Conservation (phyloP, 2,888 invertebrate genomes). For the Lasioglossum lativentre region DNA sequence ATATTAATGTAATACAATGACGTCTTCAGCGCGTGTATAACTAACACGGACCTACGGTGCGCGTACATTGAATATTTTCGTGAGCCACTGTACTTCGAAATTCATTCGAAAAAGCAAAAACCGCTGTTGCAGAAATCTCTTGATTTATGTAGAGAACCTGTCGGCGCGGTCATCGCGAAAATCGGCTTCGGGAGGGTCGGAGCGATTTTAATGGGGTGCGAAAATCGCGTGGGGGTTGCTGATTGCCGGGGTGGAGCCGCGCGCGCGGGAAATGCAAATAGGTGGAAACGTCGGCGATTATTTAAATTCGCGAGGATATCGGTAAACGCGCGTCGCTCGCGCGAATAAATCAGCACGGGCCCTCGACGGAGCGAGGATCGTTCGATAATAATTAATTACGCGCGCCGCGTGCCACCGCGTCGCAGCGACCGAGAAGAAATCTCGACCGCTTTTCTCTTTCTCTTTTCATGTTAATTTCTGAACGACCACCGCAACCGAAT, state of each 20-base stretch:
- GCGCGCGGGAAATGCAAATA: neutral
- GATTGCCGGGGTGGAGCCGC: neutral
- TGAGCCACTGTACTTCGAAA: too few relatives aligned
- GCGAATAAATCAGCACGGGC: constrained; percentile 4
- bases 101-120: too few relatives aligned
- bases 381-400: constrained; percentile 65
- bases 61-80: too few relatives aligned
- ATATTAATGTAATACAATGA: too few relatives aligned
- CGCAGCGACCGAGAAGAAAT: constrained; percentile 19
- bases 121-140: neutral
- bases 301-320: constrained; percentile 3
- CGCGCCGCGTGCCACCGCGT: constrained; percentile 36
- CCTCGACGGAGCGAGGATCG: constrained; percentile 27
- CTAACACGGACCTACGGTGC: too few relatives aligned
- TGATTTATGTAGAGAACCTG: too few relatives aligned
- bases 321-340: neutral
- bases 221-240: neutral
- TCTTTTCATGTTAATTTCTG: neutral
- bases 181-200: too few relatives aligned
- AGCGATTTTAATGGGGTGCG: neutral
- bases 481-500: neutral
- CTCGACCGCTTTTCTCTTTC: neutral
- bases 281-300: constrained; percentile 4
- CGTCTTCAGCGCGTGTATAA: too few relatives aligned
- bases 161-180: too few relatives aligned